Conservation (phyloP, 2,113 vertebrate genomes). For the Chauna torquata region DNA sequence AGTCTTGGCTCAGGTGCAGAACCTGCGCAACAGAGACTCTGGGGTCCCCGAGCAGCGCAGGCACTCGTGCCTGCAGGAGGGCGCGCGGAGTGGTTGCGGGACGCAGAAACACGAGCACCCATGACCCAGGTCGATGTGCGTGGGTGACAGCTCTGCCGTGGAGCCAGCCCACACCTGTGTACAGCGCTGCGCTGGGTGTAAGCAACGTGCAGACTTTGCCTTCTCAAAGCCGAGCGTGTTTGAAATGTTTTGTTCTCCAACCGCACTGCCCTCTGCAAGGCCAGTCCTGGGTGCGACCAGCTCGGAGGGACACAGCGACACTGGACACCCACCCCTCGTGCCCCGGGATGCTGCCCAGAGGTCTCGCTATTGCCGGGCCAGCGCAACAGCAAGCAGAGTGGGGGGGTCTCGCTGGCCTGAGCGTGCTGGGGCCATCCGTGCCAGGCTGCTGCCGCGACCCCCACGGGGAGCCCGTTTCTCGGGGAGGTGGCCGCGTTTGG, state of each 20-base stretch:
- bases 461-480: neutral
- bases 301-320: neutral
- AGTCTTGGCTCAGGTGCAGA: neutral
- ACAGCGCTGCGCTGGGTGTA: neutral
- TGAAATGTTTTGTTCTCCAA: neutral
- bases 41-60: neutral
- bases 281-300: neutral
- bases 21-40: neutral
- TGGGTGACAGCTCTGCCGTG: neutral
- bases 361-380: neutral
- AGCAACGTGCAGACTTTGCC: neutral
- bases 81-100: fast-evolving
- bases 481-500: neutral
- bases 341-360: fast-evolving
- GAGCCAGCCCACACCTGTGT: neutral
- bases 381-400: fast-evolving
- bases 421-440: neutral
- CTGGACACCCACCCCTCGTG: fast-evolving
- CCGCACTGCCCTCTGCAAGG: neutral
- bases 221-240: neutral
- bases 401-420: neutral
- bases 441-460: neutral
- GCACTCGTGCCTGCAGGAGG: neutral
- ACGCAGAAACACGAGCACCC: neutral
- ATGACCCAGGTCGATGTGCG: fast-evolving